A percentile compares a stretch with the other conserved stretches of the same genome.
These are phyloP conservation scores for Halocaridina rubra DNA, from an alignment of 2,888 invertebrate species.

Conservation along the genomic window DNA sequence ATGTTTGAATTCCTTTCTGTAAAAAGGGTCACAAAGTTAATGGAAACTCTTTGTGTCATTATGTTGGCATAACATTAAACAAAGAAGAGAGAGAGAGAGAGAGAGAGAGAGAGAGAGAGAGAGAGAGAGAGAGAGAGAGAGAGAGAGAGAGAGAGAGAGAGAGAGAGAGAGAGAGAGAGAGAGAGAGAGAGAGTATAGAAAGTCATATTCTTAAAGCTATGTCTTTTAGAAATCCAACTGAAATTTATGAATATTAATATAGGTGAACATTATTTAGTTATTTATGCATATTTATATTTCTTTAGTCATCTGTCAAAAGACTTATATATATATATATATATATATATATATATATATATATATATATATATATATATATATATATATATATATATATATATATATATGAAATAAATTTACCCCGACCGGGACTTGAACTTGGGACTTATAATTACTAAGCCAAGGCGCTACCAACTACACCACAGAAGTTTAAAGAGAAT, in stretches of 20 bases:
- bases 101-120: background rate
- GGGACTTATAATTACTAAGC: too few relatives aligned
- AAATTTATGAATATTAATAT: background rate
- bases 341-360: background rate
- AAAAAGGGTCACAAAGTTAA: too few relatives aligned
- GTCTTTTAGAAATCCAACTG: too few relatives aligned
- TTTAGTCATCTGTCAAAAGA: background rate
- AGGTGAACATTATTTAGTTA: background rate
- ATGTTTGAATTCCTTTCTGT: too few relatives aligned
- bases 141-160: slow-evolving; percentile 1
- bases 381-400: background rate
- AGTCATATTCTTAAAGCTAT: too few relatives aligned
- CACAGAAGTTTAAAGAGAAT: background rate
- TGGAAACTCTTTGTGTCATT: too few relatives aligned
- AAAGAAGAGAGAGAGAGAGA: too few relatives aligned
- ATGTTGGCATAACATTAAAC: too few relatives aligned
- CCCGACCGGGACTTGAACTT: background rate
- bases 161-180: slow-evolving; percentile 24
- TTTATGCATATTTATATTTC: background rate
- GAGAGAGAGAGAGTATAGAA: background rate
- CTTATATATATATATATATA: background rate
- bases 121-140: background rate
- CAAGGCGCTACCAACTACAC: background rate
- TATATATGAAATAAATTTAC: background rate
- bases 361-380: slow-evolving; percentile 2